Conservation (phyloP, 2,113 vertebrate genomes). For the Leiothrix lutea region DNA sequence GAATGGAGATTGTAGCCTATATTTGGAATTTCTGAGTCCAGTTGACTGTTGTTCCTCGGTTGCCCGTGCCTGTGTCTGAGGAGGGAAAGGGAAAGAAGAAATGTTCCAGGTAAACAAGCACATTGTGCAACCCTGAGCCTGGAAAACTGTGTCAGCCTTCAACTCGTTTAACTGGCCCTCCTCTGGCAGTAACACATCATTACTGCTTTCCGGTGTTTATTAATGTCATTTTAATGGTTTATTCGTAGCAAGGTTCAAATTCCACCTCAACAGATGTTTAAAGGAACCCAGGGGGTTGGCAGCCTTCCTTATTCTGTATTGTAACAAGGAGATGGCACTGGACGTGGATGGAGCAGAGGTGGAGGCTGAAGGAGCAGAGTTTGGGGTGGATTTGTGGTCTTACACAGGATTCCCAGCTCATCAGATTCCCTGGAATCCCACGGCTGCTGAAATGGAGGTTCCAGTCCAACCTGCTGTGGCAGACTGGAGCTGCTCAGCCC, state of each 20-base stretch:
- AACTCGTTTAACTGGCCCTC: constrained; percentile 59
- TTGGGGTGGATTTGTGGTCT: not conserved
- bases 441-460: not conserved
- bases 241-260: constrained; percentile 36
- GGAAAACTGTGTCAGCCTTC: constrained; percentile 60
- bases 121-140: constrained; percentile 48
- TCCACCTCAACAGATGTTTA: constrained; percentile 2
- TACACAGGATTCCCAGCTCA: not conserved
- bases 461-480: not conserved
- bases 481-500: not conserved
- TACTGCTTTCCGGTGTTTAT: constrained; percentile 63
- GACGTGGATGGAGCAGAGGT: not conserved
- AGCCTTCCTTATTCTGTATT: not conserved
- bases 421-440: not conserved
- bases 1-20: not conserved
- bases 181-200: constrained; percentile 59
- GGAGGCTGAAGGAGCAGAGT: not conserved
- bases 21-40: not conserved
- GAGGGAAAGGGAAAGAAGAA: constrained; percentile 27
- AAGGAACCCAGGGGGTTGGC: not conserved
- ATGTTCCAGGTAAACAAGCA: constrained; percentile 47
- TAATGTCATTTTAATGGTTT: constrained; percentile 65
- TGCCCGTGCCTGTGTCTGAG: not conserved
- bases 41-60: not conserved
- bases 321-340: not conserved